A percentile compares a stretch with the other conserved stretches of the same genome.
Evolutionary conservation across 2,113 vertebrate genomes (phyloP).

Genomic region (Austrofundulus limnaeus): DNA sequence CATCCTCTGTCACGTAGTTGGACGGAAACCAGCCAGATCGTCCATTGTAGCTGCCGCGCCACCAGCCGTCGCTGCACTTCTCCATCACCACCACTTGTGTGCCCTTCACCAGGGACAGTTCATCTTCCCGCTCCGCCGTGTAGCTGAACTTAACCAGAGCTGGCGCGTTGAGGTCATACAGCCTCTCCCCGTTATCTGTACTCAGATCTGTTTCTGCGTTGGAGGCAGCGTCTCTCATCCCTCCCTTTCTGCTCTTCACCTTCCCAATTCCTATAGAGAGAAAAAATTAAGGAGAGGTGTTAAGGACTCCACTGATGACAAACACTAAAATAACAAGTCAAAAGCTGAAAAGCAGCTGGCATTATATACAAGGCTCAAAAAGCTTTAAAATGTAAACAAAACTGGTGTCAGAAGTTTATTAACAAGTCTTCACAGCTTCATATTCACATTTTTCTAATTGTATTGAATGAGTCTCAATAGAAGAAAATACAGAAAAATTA

Average conservation of each 20-base stretch:
- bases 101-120: conserved; percentile 88
- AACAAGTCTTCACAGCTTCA: too few species aligned
- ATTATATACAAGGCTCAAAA: neutral
- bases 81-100: conserved; percentile 92
- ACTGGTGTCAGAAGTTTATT: too few species aligned
- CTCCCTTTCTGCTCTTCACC: conserved; percentile 85
- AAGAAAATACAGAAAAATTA: conserved; percentile 35
- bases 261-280: conserved; percentile 84
- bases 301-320: neutral
- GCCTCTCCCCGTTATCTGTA: conserved; percentile 84
- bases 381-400: neutral
- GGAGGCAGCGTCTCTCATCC: conserved; percentile 84
- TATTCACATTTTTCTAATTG: neutral
- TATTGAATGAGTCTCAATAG: conserved; percentile 26
- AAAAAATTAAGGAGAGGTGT: neutral
- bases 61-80: conserved; percentile 94
- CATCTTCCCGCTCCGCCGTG: conserved; percentile 89
- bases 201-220: conserved; percentile 82
- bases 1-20: conserved; percentile 90
- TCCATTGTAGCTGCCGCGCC: conserved; percentile 88
- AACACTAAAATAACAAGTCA: neutral
- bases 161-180: conserved; percentile 90
- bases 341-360: too few species aligned
- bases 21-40: conserved; percentile 91
- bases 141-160: conserved; percentile 92